Percentiles rank a stretch among this genome's conserved stretches.
Evolutionary conservation across 2,888 invertebrate genomes (phyloP).

Genomic region (Lasius platythorax): DNA sequence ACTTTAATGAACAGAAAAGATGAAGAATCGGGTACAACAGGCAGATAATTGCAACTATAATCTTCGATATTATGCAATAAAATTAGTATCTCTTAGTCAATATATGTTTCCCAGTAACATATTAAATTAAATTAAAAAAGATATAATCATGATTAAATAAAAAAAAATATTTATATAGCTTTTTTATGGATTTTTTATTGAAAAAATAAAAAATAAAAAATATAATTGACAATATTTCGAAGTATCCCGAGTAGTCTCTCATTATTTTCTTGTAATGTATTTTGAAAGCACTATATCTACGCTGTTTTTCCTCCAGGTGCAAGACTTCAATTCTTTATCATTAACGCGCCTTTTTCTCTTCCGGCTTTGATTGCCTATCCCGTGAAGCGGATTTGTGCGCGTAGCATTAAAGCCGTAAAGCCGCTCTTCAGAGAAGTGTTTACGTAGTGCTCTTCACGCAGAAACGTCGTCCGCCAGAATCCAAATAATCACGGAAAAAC

Average conservation of each 20-base stretch:
- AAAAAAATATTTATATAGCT: neutral
- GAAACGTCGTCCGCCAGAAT: constrained; percentile 56
- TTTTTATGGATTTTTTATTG: neutral
- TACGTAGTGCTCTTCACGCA: constrained; percentile 50
- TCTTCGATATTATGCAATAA: neutral
- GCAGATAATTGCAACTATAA: neutral
- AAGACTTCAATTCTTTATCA: neutral
- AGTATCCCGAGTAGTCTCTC: neutral
- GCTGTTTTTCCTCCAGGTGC: neutral
- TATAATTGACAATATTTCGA: neutral
- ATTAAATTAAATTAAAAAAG: neutral
- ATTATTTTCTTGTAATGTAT: neutral
- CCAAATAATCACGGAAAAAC: constrained; percentile 68
- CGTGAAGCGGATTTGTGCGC: constrained; percentile 9
- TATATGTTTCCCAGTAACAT: neutral
- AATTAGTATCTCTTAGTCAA: neutral
- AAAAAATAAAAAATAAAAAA: neutral
- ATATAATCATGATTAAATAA: neutral
- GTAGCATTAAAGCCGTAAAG: neutral
- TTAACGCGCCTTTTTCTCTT: constrained; percentile 14
- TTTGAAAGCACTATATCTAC: neutral
- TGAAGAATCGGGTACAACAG: neutral
- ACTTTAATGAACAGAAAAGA: neutral
- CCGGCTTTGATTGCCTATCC: constrained; percentile 5
- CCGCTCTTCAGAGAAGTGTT: constrained; percentile 45